Evolutionary conservation across 2,888 invertebrate genomes (phyloP).

Genomic region (Drosophila limbata): DNA sequence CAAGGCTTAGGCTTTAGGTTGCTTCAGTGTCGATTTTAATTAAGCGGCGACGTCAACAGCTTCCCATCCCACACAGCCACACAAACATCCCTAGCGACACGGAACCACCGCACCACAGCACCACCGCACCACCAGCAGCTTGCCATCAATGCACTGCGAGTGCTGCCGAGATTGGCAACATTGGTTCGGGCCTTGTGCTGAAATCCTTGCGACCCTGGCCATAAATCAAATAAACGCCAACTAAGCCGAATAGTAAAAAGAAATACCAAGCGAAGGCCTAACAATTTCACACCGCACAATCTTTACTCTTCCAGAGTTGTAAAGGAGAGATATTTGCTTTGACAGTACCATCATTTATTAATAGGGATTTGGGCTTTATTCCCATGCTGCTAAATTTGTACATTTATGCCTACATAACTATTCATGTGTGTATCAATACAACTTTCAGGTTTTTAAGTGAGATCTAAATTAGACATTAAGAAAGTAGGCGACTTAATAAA

Average conservation of each 20-base stretch:
- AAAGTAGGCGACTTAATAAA: no score
- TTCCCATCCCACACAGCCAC: background rate
- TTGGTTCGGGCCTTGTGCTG: slow-evolving; percentile 29
- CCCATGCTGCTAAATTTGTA: no score
- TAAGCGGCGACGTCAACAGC: slow-evolving; percentile 47
- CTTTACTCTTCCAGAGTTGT: slow-evolving; percentile 5
- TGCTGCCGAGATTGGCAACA: slow-evolving; percentile 40
- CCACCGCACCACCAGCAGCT: background rate
- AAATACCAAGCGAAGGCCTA: slow-evolving; percentile 8
- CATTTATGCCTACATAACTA: no score
- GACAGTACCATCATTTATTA: background rate
- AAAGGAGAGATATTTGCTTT: background rate
- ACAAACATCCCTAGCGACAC: background rate
- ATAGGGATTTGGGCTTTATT: no score
- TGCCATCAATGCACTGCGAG: slow-evolving; percentile 10
- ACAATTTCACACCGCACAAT: background rate
- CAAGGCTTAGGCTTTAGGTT: slow-evolving; percentile 47
- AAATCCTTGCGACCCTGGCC: slow-evolving; percentile 66
- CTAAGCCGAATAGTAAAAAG: slow-evolving; percentile 63
- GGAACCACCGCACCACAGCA: background rate
- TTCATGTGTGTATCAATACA: no score
- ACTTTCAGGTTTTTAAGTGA: no score
- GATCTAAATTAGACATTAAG: no score
- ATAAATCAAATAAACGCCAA: slow-evolving; percentile 81
- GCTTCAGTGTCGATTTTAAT: slow-evolving; percentile 76